Evolutionary conservation across 2,888 invertebrate genomes (phyloP), one percentile per base, ranked within the genome.

Genomic region (Torymus auratus): DNA sequence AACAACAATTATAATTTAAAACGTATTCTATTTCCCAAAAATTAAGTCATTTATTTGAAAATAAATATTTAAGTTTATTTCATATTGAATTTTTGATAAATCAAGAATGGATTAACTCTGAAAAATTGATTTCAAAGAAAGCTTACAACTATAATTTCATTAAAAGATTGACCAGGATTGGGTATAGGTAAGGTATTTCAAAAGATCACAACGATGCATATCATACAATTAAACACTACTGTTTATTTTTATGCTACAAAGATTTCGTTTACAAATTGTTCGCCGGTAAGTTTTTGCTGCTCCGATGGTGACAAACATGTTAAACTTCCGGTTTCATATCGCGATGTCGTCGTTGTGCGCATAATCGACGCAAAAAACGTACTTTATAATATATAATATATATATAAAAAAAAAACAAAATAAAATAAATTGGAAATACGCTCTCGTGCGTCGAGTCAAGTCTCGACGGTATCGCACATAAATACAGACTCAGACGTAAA

Each of bases 171-270:
- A 41, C 7, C 5, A 41, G 41, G 41, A 41, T 41, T 41, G 7
- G 41, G 41, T 41, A 41, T 41, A 41, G 41, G 41, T 7, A 41
- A 41, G 41, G 41, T 41, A 41, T 41, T 41, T 28, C 7, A 64
- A 76, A 5, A 69, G 55, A 41, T 56, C 23, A 78, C 50, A 70
- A n/a, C 52, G 78, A 60, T 67, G 80, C 82, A 78, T 84, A 86
- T 86, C 85, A 86, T 84, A 84, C 82, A 84, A 86, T 87, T 86
- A 86, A 86, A 87, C 86, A 87, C 86, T 88, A 88, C 85, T 83
- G 85, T 89, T 89, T 89, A 88, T 89, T 89, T 83, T 87, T 87
- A 88, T 85, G 84, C 86, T 88, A 88, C 86, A 88, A 79, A 67
- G 60, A 77, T 83, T 83, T 79, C 71, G 79, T 73, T 81, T 81